A percentile compares a stretch with the other conserved stretches of the same genome.
Conservation (phyloP, 1,140 invertebrate species). For the Homalodisca vitripennis region DNA sequence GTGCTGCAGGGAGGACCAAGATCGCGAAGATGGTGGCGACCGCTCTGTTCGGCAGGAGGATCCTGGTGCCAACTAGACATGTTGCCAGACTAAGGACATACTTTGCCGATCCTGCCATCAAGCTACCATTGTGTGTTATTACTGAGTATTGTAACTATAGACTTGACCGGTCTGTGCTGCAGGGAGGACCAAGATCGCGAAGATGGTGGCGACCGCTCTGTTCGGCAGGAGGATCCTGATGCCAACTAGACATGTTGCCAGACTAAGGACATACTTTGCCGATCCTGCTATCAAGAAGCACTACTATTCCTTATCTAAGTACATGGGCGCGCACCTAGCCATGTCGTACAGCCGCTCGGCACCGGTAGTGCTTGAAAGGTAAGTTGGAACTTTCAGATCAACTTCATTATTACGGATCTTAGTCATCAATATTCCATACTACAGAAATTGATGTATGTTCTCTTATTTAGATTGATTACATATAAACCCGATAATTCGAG, state of each 20-base stretch:
- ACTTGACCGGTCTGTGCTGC: no score
- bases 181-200: slow-evolving; percentile 1
- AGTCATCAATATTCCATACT: no score
- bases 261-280: not conserved
- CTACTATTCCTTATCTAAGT: not conserved
- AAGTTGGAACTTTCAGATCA: no score
- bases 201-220: not conserved
- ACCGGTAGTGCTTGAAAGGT: not conserved
- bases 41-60: not conserved
- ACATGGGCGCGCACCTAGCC: not conserved
- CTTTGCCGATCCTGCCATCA: no score
- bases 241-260: slow-evolving; percentile 3
- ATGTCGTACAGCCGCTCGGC: not conserved
- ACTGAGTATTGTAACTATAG: no score
- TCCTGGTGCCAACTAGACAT: not conserved
- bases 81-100: not conserved
- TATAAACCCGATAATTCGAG: no score
- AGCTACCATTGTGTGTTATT: no score
- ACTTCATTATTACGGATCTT: no score
- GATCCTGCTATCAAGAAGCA: not conserved
- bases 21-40: slow-evolving; percentile 1
- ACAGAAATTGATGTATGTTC: no score
- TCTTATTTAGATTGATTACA: no score
- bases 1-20: slow-evolving; percentile 1
- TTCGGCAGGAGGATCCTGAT: not conserved